A percentile compares a stretch with the other conserved stretches of the same genome.
Evolutionary conservation across 1,140 invertebrate species (phyloP).

Genomic region (Laupala kohalensis): DNA sequence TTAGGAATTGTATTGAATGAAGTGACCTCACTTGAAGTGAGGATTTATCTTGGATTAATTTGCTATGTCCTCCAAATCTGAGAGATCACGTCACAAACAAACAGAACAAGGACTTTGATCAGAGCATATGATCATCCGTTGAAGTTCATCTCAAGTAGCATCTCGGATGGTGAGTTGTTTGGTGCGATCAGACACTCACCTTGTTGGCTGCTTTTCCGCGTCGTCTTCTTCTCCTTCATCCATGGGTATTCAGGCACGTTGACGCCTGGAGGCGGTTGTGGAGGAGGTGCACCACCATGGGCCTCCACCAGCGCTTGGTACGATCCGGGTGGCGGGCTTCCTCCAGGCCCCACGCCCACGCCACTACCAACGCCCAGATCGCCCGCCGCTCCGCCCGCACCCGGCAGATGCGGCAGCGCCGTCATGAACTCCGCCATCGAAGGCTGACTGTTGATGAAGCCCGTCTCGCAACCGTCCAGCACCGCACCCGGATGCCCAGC

Average conservation of each 20-base stretch:
- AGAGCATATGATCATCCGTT: too few relatives aligned
- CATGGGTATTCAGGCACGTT: constrained; percentile 87
- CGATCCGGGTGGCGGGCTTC: constrained; percentile 34
- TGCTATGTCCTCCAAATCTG: too few relatives aligned
- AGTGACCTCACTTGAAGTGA: too few relatives aligned
- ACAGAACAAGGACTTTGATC: too few relatives aligned
- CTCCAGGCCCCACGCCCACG: constrained; percentile 26
- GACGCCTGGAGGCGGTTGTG: constrained; percentile 43
- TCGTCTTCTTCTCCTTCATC: constrained; percentile 97
- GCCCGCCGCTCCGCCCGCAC: constrained; percentile 14
- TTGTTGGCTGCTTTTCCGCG: constrained; percentile 77
- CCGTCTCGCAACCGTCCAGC: constrained; percentile 45
- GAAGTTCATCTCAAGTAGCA: too few relatives aligned
- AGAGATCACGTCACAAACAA: too few relatives aligned
- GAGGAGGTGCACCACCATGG: constrained; percentile 29
- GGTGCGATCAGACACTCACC: constrained; percentile 59
- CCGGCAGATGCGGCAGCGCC: constrained; percentile 51
- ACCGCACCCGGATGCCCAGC: constrained; percentile 30
- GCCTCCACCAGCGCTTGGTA: constrained; percentile 15
- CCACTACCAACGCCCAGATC: constrained; percentile 39
- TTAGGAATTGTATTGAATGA: too few relatives aligned
- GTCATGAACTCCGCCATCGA: constrained; percentile 89
- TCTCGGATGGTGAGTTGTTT: too few relatives aligned
- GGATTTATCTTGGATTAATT: too few relatives aligned
- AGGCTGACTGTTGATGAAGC: constrained; percentile 83